Evolutionary conservation across 2,797 vertebrate species (phyloP).

Genomic region (Takifugu rubripes): DNA sequence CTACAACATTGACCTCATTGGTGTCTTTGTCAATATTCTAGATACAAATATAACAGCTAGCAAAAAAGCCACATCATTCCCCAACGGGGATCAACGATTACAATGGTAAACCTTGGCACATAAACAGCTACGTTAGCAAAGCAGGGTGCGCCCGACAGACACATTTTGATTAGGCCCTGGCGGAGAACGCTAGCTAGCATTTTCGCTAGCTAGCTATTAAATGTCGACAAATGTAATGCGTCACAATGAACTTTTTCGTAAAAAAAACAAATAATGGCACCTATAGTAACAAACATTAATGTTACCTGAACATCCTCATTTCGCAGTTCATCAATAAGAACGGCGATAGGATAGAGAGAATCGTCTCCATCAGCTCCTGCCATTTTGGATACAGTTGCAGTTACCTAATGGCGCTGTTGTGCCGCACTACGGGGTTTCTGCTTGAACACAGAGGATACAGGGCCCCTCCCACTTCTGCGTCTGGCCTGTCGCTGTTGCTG

Average conservation of each 20-base stretch:
- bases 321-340: conserved; percentile 84
- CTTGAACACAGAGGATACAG: conserved; percentile 35
- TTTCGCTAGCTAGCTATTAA: conserved; percentile 16
- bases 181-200: conserved; percentile 26
- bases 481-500: conserved; percentile 1
- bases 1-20: conserved; percentile 16
- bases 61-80: not conserved
- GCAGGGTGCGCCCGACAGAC: conserved; percentile 49
- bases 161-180: conserved; percentile 33
- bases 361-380: conserved; percentile 87
- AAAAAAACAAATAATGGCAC: not conserved
- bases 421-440: conserved; percentile 74
- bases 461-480: conserved; percentile 36
- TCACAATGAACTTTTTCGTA: not conserved
- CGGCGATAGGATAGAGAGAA: conserved; percentile 85
- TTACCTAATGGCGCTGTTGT: conserved; percentile 66
- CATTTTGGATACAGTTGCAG: conserved; percentile 75
- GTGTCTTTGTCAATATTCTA: no score
- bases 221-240: not conserved
- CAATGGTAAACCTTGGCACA: not conserved
- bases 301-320: conserved; percentile 86
- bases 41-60: not conserved
- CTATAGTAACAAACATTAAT: fast-evolving
- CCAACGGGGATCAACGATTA: no score
- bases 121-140: not conserved